Evolutionary conservation across 1,140 invertebrate genomes (phyloP).

Genomic region (Proctacanthus coquilletti): DNA sequence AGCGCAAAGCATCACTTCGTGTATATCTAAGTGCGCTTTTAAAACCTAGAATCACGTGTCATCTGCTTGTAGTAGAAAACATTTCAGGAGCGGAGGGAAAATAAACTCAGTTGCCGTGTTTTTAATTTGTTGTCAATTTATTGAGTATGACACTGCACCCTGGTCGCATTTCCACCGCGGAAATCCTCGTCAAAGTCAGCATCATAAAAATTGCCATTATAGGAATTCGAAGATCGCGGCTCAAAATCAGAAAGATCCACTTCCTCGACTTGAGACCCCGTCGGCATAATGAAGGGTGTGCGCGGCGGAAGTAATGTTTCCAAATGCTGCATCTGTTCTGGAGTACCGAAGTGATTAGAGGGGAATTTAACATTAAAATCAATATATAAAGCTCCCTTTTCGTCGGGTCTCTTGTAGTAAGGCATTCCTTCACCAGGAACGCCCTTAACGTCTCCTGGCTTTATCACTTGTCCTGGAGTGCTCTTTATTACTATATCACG

Average conservation of each 20-base stretch:
- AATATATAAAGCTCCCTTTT: constrained; percentile 76
- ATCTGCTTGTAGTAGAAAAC: too few species aligned
- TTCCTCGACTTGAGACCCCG: constrained; percentile 64
- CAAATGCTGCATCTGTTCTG: constrained; percentile 48
- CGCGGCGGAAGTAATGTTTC: constrained; percentile 55
- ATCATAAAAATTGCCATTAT: constrained; percentile 3
- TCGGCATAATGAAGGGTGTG: constrained; percentile 46
- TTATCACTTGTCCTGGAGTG: constrained; percentile 55
- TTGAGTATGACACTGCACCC: constrained; percentile 6
- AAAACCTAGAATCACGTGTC: too few species aligned
- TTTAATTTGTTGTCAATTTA: neutral
- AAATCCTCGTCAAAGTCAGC: constrained; percentile 40
- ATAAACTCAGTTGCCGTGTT: too few species aligned
- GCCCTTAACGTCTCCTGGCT: constrained; percentile 64
- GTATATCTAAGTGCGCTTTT: too few species aligned
- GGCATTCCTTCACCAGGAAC: constrained; percentile 86
- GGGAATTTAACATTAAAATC: constrained; percentile 78
- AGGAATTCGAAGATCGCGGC: constrained; percentile 26
- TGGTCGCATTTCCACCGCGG: constrained; percentile 1
- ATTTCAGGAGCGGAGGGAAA: too few species aligned
- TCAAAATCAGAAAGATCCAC: constrained; percentile 66
- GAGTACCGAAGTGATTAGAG: constrained; percentile 56
- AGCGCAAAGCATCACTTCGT: too few species aligned
- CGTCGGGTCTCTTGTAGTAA: constrained; percentile 59
- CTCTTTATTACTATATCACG: constrained; percentile 57